Evolutionary conservation across 2,113 vertebrate species (phyloP).

Genomic region (Oreamnos americanus): DNA sequence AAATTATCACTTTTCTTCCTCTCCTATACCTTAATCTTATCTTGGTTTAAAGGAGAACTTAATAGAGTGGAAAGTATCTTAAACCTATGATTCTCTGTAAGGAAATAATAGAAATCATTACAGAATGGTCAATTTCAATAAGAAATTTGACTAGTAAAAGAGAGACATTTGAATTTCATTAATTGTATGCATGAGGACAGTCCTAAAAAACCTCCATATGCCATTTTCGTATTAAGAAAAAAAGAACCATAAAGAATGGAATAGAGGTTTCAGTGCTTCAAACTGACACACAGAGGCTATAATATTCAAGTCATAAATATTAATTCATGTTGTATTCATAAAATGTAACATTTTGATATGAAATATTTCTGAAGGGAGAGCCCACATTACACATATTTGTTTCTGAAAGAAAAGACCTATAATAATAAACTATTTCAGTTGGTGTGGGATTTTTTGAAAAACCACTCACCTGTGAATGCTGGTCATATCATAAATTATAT

Average conservation of each 20-base stretch:
- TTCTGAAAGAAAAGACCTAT: constrained; percentile 50
- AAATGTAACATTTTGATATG: constrained; percentile 63
- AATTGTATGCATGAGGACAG: constrained; percentile 26
- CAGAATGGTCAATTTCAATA: constrained; percentile 50
- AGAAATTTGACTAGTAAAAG: constrained; percentile 22
- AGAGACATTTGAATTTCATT: constrained; percentile 28
- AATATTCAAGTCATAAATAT: constrained; percentile 62
- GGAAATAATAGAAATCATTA: constrained; percentile 44
- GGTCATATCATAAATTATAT: constrained; percentile 73
- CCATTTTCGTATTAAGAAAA: not conserved
- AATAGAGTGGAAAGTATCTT: constrained; percentile 72
- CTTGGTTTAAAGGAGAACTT: constrained; percentile 69
- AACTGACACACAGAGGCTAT: not conserved
- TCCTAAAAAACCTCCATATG: constrained; percentile 3
- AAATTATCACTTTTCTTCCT: constrained; percentile 69
- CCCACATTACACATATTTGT: constrained; percentile 1
- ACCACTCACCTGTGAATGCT: constrained; percentile 74
- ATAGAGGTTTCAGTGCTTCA: not conserved
- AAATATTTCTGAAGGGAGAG: constrained; percentile 48
- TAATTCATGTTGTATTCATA: constrained; percentile 51
- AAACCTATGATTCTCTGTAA: constrained; percentile 47
- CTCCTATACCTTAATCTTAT: constrained; percentile 42
- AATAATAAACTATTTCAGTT: constrained; percentile 62
- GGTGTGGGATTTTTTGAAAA: constrained; percentile 52
- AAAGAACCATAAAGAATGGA: not conserved